Percentiles rank a stretch among this genome's conserved stretches.
These are phyloP conservation scores for Mechanitis mazaeus DNA, from an alignment of 2,888 invertebrate species.

Conservation along the genomic window DNA sequence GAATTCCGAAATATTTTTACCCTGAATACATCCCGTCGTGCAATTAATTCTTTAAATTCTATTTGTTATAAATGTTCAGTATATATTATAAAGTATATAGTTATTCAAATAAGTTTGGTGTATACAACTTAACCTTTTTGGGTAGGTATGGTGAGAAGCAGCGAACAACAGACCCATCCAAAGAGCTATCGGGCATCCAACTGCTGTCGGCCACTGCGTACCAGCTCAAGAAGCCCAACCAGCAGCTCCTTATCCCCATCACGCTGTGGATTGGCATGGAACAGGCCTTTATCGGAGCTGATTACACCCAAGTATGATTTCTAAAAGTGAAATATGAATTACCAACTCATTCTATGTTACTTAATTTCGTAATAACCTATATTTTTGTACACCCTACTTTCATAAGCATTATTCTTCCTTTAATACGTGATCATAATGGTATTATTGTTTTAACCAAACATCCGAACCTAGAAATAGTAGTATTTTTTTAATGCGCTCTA, in stretches of 20 bases:
- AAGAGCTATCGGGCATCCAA: constrained; percentile 86
- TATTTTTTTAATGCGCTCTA: no score
- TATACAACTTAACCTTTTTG: no score
- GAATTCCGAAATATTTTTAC: not conserved
- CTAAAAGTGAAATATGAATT: not conserved
- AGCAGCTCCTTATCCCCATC: constrained; percentile 94
- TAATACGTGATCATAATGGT: no score
- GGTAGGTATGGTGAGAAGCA: constrained; percentile 90
- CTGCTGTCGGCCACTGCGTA: constrained; percentile 91
- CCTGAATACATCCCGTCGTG: no score
- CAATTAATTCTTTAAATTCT: no score
- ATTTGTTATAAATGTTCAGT: no score
- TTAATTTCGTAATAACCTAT: not conserved
- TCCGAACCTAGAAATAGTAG: no score
- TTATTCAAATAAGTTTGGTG: no score
- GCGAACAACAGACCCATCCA: constrained; percentile 82
- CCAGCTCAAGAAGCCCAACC: constrained; percentile 93
- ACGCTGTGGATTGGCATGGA: constrained; percentile 98
- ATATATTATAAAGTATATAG: no score
- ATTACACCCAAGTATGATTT: constrained; percentile 84
- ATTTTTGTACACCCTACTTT: no score
- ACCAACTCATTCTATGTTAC: not conserved
- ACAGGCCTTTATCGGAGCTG: constrained; percentile 96
- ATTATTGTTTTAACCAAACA: no score
- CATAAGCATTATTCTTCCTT: no score